phyloP scores from a whole-genome alignment of 2,888 invertebrate species.

The Drosophila multiciliata region DNA sequence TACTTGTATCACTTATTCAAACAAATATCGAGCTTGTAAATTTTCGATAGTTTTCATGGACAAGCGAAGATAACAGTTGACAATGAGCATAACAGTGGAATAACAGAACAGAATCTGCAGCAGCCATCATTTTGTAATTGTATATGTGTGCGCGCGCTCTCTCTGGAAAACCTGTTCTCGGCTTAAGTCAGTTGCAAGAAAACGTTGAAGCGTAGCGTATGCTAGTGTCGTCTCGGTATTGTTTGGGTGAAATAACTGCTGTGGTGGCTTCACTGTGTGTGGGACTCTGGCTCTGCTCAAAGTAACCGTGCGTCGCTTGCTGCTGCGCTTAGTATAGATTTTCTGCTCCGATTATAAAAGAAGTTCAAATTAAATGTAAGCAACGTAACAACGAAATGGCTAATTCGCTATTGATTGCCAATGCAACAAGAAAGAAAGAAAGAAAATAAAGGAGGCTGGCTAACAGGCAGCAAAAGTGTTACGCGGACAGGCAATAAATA shows the following conservation, averaged over 20 bases:
- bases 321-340: conserved; percentile 58
- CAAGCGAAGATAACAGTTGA: conserved; percentile 14
- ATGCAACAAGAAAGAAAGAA: conserved; percentile 4
- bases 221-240: conserved; percentile 34
- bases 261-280: conserved; percentile 51
- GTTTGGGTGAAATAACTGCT: conserved; percentile 42
- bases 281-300: conserved; percentile 36
- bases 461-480: conserved; percentile 20
- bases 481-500: conserved; percentile 32
- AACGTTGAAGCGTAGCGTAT: conserved; percentile 59
- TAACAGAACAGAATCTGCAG: conserved; percentile 23
- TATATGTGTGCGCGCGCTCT: conserved; percentile 30
- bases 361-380: conserved; percentile 33
- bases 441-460: conserved; percentile 5
- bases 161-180: conserved; percentile 58
- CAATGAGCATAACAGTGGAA: conserved; percentile 16
- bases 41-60: conserved; percentile 8
- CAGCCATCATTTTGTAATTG: conserved; percentile 85
- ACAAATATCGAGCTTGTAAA: neutral
- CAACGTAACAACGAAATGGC: conserved; percentile 24
- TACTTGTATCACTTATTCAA: neutral
- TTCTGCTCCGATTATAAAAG: conserved; percentile 40
- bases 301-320: conserved; percentile 25
- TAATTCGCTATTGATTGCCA: conserved; percentile 40
- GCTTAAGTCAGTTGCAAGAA: conserved; percentile 46